A percentile compares a stretch with the other conserved stretches of the same genome.
These are phyloP conservation scores for Desmodus rotundus DNA, from an alignment of 2,113 vertebrate genomes.

Conservation along the genomic window DNA sequence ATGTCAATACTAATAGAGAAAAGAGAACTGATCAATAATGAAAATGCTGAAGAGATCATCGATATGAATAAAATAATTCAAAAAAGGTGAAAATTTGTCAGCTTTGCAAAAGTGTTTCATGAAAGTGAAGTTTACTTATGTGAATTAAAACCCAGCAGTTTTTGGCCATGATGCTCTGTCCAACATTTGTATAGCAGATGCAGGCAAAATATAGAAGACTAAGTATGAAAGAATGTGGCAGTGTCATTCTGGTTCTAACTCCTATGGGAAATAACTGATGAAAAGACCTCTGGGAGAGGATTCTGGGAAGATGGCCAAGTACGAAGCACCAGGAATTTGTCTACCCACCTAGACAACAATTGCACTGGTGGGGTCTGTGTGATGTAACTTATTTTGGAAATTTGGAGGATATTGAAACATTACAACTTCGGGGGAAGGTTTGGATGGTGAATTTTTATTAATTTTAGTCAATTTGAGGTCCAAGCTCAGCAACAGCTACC, in stretches of 20 bases:
- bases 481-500: not conserved
- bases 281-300: not conserved
- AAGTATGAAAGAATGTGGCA: not conserved
- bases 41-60: not conserved
- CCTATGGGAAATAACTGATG: not conserved
- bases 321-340: not conserved
- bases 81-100: not conserved
- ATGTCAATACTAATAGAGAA: not conserved
- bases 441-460: not conserved
- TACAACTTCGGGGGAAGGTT: not conserved
- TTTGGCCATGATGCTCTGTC: not conserved
- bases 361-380: not conserved
- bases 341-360: not conserved
- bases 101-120: not conserved
- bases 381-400: not conserved
- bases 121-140: not conserved
- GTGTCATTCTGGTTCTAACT: not conserved
- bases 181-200: not conserved
- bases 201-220: not conserved
- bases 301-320: not conserved
- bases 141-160: not conserved
- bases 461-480: not conserved
- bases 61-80: not conserved
- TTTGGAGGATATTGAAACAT: not conserved
- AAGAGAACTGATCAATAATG: not conserved